A percentile compares a stretch with the other conserved stretches of the same genome.
phyloP scores from a whole-genome alignment of 1,140 invertebrate genomes.

The Babylonia areolata region DNA sequence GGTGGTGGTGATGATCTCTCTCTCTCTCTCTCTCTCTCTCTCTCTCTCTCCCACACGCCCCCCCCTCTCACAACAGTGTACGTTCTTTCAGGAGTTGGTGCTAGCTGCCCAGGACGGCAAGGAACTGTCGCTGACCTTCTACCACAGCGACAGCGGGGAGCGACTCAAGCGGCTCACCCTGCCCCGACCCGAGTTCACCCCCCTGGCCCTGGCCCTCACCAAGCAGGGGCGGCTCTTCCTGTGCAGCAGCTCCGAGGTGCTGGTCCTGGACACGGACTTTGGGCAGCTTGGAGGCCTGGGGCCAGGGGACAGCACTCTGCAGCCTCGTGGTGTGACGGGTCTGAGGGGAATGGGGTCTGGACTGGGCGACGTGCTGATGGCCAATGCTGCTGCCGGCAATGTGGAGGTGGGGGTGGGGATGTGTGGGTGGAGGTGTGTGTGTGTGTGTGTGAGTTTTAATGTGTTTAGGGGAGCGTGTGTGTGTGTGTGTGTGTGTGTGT shows the following conservation, averaged over 20 bases:
- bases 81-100: conserved; percentile 18
- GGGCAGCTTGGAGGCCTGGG: neutral
- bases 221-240: conserved; percentile 22
- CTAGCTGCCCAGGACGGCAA: conserved; percentile 29
- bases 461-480: neutral
- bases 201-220: conserved; percentile 17
- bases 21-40: neutral
- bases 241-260: conserved; percentile 3
- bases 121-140: conserved; percentile 35
- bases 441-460: too few species aligned
- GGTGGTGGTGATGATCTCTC: neutral
- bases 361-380: conserved; percentile 21
- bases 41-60: neutral
- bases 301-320: neutral
- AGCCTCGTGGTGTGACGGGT: conserved; percentile 14
- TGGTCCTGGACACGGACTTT: conserved; percentile 34
- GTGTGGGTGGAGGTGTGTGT: neutral
- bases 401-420: neutral
- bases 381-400: neutral
- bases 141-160: neutral
- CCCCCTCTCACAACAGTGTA: too few species aligned
- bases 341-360: conserved; percentile 34
- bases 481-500: neutral
- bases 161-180: conserved; percentile 13
- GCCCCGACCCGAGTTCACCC: conserved; percentile 24